phyloP scores from a whole-genome alignment of 1,140 invertebrate genomes.

The Goniozus legneri region DNA sequence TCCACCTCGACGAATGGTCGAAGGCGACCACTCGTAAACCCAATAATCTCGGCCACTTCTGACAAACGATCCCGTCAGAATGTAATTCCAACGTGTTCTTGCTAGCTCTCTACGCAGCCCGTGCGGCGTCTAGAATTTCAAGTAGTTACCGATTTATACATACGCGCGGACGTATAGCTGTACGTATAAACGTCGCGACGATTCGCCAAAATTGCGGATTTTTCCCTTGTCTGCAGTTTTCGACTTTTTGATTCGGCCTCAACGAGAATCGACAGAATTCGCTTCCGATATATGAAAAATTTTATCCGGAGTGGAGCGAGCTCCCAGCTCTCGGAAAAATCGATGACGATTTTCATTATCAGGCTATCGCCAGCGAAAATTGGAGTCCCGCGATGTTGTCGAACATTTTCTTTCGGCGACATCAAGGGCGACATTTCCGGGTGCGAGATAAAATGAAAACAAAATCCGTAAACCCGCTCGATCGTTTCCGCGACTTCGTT shows the following conservation, averaged over 20 bases:
- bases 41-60: slow-evolving; percentile 49
- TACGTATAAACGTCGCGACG: background rate
- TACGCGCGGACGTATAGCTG: background rate
- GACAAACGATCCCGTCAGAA: slow-evolving; percentile 50
- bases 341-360: slow-evolving; percentile 29
- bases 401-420: background rate
- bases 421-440: background rate
- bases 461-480: background rate
- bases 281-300: slow-evolving; percentile 41
- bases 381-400: background rate
- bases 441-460: background rate
- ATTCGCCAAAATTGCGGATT: slow-evolving; percentile 13
- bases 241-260: slow-evolving; percentile 17
- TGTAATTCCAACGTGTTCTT: slow-evolving; percentile 44
- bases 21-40: slow-evolving; percentile 45
- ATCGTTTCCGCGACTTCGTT: background rate
- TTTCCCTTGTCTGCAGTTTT: slow-evolving; percentile 22
- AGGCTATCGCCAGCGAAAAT: background rate
- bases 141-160: background rate
- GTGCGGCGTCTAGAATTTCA: slow-evolving; percentile 2
- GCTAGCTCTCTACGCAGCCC: slow-evolving; percentile 18
- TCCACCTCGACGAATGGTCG: slow-evolving; percentile 18
- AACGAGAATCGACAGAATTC: slow-evolving; percentile 11
- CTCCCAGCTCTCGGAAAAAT: slow-evolving; percentile 36
- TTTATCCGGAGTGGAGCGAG: too few relatives aligned